Conservation (phyloP, 2,113 vertebrate genomes). For the Salvelinus fontinalis region DNA sequence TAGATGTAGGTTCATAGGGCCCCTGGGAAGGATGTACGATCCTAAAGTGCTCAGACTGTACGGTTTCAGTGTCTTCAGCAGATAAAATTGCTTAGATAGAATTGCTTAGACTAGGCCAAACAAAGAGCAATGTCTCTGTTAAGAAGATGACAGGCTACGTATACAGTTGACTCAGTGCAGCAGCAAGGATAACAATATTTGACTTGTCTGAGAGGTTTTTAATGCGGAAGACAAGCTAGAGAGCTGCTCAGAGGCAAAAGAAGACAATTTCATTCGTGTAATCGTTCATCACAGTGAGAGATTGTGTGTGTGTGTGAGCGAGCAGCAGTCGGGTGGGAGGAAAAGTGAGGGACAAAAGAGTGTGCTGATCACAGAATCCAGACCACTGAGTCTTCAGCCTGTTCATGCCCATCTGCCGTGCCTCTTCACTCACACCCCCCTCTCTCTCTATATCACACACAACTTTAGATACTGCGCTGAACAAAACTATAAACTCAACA, state of each 20-base stretch:
- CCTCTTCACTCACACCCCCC: neutral
- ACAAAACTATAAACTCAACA: no score
- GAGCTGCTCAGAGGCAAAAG: no score
- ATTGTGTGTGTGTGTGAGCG: neutral
- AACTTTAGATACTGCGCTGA: no score
- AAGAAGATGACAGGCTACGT: neutral
- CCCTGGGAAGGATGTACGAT: neutral
- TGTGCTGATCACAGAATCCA: conserved; percentile 1
- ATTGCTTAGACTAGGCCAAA: conserved; percentile 25
- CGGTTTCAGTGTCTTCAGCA: conserved; percentile 3
- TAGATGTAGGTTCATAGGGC: neutral
- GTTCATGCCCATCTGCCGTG: conserved; percentile 21
- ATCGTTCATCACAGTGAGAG: no score
- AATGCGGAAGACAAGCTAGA: no score
- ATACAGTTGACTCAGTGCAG: no score
- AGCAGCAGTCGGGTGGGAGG: conserved; percentile 8
- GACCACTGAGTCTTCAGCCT: conserved; percentile 17
- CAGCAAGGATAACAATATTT: no score
- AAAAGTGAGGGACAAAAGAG: conserved; percentile 2
- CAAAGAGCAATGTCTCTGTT: neutral
- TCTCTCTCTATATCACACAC: neutral
- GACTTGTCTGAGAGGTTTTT: no score
- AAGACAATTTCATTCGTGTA: no score
- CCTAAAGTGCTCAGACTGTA: neutral
- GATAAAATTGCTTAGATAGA: conserved; percentile 33